Conservation (phyloP, 2,797 vertebrate genomes). For the Gymnodraco acuticeps region DNA sequence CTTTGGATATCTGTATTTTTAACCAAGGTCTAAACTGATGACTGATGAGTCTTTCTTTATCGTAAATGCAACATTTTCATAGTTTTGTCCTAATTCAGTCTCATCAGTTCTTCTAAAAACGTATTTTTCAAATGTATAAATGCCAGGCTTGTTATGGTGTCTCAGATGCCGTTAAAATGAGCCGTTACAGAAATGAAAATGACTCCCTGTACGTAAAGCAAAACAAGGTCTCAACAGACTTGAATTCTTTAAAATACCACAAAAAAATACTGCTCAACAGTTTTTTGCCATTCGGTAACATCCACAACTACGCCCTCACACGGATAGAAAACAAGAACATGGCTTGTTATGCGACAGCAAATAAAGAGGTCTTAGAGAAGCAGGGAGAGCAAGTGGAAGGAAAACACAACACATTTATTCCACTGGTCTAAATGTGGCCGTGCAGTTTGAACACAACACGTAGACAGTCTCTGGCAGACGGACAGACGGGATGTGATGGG, state of each 20-base stretch:
- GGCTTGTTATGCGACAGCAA: constrained; percentile 54
- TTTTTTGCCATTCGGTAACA: constrained; percentile 47
- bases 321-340: constrained; percentile 70
- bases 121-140: too few species aligned
- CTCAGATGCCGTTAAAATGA: constrained; percentile 24
- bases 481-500: constrained; percentile 51
- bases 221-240: constrained; percentile 9
- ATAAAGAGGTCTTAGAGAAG: constrained; percentile 78
- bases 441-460: constrained; percentile 65
- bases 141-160: constrained; percentile 9
- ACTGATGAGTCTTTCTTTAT: constrained; percentile 17
- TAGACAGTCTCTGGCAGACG: constrained; percentile 55
- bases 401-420: constrained; percentile 83
- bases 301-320: constrained; percentile 37
- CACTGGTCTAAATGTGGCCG: constrained; percentile 78
- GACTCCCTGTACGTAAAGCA: constrained; percentile 12
- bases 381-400: constrained; percentile 61
- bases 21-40: constrained; percentile 16
- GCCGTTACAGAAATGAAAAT: constrained; percentile 20
- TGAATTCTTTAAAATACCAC: not conserved
- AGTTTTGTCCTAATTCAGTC: not conserved
- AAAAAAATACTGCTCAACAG: constrained; percentile 33
- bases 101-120: too few species aligned
- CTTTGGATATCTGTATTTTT: not conserved
- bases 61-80: not conserved